Evolutionary conservation across 2,797 vertebrate genomes (phyloP), one percentile per base, ranked within the genome.

Genomic region (Petrocephalus schoutedeni): DNA sequence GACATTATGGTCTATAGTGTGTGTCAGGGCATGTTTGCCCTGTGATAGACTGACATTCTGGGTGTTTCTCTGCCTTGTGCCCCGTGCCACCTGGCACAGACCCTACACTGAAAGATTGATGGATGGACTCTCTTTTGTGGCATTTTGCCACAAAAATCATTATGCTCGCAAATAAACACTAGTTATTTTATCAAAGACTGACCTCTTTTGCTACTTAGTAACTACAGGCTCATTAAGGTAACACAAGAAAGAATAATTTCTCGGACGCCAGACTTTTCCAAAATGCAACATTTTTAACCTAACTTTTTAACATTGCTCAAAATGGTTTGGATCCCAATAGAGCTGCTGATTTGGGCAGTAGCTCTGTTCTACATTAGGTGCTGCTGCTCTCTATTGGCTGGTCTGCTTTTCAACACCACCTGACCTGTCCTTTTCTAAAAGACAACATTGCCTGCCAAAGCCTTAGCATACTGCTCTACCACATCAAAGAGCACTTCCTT

Each of bases 381-480:
- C 84, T 85, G 54, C 54, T 85, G 84, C 54, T n/a, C 53, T 12
- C 53, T 32, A 9, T 58, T 85, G 54, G 84, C 84, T 85, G 28
- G 7, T 32, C 84, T 56, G 23, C 53, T 16, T 57, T 32, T 85
- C 84, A 85, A 36, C 54, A 85, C 23, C 49, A 54, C 45, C 74
- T 83, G 80, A 54, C 6, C 28, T 32, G 51, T 32, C 84, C 51
- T 28, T 23, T 58, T 58, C 9, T 56, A 51, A 51, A 84, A 84
- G 82, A 84, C 51, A 84, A 28, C 51, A 84, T 49, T 53, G 82
- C 45, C 49, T 84, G 82, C 82, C 51, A 23, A 54, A 84, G 82
- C 49, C 41, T 10, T 83, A 53, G 49, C 41, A 2, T 6, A 23
- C 10, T 19, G 80, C 82, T 53, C 49, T 58, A 16, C 51, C 84